Base-by-base conservation (phyloP, 2,113 vertebrate genomes). In the Aegithalos caudatus region DNA sequence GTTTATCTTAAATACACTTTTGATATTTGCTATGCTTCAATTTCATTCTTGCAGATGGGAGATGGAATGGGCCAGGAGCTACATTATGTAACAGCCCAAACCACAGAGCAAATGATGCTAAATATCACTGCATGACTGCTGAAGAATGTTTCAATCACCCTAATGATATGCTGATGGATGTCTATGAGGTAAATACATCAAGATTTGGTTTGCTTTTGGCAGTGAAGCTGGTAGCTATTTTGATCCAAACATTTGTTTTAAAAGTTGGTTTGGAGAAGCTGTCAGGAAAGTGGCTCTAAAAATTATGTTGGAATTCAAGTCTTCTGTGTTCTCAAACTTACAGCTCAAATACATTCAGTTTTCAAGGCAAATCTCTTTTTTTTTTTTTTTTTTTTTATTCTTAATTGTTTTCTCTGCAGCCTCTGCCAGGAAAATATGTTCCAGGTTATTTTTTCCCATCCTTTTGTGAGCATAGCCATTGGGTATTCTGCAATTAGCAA, bases 111-210 rank as follows among this genome's bases (percentile, higher is more conserved):
- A 81, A 40, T 17, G 29, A 31, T 48, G 25, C 51, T 60, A 62
- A 96, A 48, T 71, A 47, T 35, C 42, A 69, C 47, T 97, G 93
- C 9, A 15, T 91, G 58, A 81, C 94, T 13, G 97, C 98, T 10
- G 98, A 98, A 71, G 96, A 98, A 10, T 98, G 95, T 84, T 95
- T 98, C 60, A 61, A 20, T 44, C 88, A 91, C 12, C 96, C 98
- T 85, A 92, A 95, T 50, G 84, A 87, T 89, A 97, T 94, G n/a
- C 93, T 98, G 88, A 90, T 90, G 66, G 96, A 96, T 42, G 64
- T 50, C 38, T 96, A 40, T 90, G 86, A 64, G 97, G 93, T 98
- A 96, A 98, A 95, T 53, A 44, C 21, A 84, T 40, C 0, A 1
- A 92, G 60, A 57, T 53, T 37, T 27, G 25, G 29, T 27, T 87